Evolutionary conservation across 2,888 invertebrate genomes (phyloP).

Genomic region (Tillus elongatus): DNA sequence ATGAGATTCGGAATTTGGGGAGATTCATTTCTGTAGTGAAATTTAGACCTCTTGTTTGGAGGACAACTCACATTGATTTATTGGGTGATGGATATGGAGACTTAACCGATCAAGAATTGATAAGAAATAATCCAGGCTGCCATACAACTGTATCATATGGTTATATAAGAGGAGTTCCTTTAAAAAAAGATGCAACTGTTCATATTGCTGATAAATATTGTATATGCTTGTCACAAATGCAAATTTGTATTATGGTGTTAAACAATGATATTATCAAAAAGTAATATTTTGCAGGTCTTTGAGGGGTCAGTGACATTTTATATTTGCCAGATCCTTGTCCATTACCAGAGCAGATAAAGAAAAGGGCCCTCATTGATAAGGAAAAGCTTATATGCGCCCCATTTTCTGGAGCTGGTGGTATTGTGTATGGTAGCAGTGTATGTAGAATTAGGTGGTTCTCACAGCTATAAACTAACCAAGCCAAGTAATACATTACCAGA

Average conservation of each 20-base stretch:
- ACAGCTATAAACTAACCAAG: conserved; percentile 64
- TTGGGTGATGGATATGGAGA: conserved; percentile 88
- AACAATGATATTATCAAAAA: conserved; percentile 4
- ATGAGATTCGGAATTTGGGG: conserved; percentile 91
- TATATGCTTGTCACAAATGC: too few relatives aligned
- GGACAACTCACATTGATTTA: conserved; percentile 90
- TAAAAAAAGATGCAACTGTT: conserved; percentile 75
- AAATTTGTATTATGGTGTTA: neutral
- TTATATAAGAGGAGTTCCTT: conserved; percentile 86
- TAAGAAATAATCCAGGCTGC: conserved; percentile 74
- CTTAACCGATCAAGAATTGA: conserved; percentile 75
- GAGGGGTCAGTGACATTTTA: conserved; percentile 83
- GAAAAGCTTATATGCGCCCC: conserved; percentile 95
- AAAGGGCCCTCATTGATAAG: conserved; percentile 82
- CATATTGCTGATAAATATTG: conserved; percentile 68
- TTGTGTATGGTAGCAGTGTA: conserved; percentile 99
- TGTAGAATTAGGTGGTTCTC: conserved; percentile 89
- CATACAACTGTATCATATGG: conserved; percentile 93
- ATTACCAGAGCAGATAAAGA: conserved; percentile 77
- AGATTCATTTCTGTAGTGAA: conserved; percentile 98
- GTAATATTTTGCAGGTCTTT: conserved; percentile 57
- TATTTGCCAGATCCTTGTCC: conserved; percentile 94
- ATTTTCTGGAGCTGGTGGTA: conserved; percentile 97
- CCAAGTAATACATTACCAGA: conserved; percentile 55
- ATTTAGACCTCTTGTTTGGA: conserved; percentile 88